Percentiles rank a stretch among this genome's conserved stretches.
These are phyloP conservation scores for Catharus fuscescens DNA, from an alignment of 2,113 vertebrate genomes.

Conservation along the genomic window DNA sequence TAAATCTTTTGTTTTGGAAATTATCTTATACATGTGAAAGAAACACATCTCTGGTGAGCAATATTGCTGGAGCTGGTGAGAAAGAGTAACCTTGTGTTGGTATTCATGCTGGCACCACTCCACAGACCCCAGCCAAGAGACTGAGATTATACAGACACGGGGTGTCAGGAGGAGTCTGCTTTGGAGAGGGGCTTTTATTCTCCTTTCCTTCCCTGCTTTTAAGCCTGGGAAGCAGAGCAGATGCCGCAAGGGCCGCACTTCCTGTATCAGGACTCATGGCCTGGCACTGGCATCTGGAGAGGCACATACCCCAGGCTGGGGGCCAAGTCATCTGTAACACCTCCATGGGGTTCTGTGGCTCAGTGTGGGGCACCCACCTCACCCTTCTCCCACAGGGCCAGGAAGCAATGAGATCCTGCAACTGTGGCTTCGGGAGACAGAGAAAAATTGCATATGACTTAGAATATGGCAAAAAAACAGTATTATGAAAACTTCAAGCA, in stretches of 20 bases:
- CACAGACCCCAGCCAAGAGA: not conserved
- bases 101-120: not conserved
- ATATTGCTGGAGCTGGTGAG: not conserved
- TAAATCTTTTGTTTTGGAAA: not conserved
- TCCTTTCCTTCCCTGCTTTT: not conserved
- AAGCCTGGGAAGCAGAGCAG: not conserved
- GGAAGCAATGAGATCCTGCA: not conserved
- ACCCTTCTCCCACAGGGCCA: not conserved
- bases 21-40: not conserved
- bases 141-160: not conserved
- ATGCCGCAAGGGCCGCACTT: not conserved
- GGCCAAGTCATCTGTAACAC: not conserved
- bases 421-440: not conserved
- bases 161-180: not conserved
- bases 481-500: not conserved
- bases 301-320: not conserved
- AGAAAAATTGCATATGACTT: not conserved
- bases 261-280: rapidly evolving
- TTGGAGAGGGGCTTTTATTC: not conserved
- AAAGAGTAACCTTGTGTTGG: not conserved
- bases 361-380: not conserved
- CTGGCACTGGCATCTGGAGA: not conserved
- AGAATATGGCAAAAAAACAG: not conserved
- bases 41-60: not conserved
- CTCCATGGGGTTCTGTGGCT: not conserved